phyloP scores from a whole-genome alignment of 2,888 invertebrate species.

The Taenaris catops region DNA sequence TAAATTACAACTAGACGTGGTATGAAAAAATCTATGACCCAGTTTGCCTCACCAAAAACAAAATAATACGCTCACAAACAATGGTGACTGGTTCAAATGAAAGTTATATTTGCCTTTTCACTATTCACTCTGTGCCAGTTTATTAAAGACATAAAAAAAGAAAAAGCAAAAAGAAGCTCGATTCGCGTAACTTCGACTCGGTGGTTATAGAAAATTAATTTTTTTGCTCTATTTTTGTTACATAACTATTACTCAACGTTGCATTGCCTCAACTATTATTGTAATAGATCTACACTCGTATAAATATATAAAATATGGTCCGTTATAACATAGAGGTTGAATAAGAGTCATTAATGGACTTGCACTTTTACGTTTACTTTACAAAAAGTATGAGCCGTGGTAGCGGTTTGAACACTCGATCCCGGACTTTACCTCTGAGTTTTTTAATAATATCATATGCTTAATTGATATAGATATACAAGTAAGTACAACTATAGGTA shows the following conservation, averaged over 20 bases:
- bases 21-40: slow-evolving; percentile 11
- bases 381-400: no score
- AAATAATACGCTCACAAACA: slow-evolving; percentile 12
- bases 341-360: no score
- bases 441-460: no score
- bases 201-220: slow-evolving; percentile 18
- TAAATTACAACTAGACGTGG: neutral
- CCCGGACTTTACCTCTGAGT: no score
- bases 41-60: slow-evolving; percentile 8
- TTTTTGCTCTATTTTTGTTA: slow-evolving; percentile 29
- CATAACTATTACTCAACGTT: slow-evolving; percentile 37
- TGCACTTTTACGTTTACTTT: no score
- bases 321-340: no score
- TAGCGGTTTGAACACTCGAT: no score
- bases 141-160: slow-evolving; percentile 19
- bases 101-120: slow-evolving; percentile 22
- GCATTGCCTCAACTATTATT: no score
- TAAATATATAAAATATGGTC: no score
- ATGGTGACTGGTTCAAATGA: slow-evolving; percentile 17
- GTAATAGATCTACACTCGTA: no score
- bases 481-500: no score
- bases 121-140: slow-evolving; percentile 19
- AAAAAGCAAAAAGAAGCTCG: slow-evolving; percentile 23
- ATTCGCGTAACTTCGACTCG: slow-evolving; percentile 31
- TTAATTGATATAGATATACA: no score